Evolutionary conservation across 1,140 invertebrate genomes (phyloP).

Genomic region (Chymomyza costata): DNA sequence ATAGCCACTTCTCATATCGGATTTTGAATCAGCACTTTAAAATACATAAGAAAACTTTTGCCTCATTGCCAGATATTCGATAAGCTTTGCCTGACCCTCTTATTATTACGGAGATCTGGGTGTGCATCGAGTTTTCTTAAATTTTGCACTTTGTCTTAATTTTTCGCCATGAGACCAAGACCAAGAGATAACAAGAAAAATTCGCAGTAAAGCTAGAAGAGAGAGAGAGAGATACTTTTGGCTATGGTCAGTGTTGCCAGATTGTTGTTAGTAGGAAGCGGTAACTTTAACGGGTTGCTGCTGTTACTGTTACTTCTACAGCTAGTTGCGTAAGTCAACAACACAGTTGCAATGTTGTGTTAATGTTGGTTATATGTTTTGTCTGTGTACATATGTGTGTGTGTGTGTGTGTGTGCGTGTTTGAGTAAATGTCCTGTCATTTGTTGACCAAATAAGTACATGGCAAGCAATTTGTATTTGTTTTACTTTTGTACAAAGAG

Average conservation of each 20-base stretch:
- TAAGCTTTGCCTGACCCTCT: no score
- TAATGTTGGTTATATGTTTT: slow-evolving; percentile 63
- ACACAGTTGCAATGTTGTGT: slow-evolving; percentile 70
- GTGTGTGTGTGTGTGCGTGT: slow-evolving; percentile 11
- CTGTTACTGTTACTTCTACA: slow-evolving; percentile 47
- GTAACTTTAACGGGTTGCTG: slow-evolving; percentile 33
- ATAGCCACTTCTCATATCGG: no score
- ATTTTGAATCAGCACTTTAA: no score
- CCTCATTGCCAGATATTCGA: no score
- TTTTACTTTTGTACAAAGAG: slow-evolving; percentile 55
- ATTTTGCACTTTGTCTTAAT: slow-evolving; percentile 53
- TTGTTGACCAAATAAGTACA: slow-evolving; percentile 73
- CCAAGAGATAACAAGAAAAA: no score
- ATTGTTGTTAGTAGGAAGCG: slow-evolving; percentile 16
- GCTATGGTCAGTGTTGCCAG: no score
- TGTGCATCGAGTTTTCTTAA: no score
- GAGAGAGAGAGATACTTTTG: not conserved
- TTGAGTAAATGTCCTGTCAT: slow-evolving; percentile 61
- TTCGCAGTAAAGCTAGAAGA: no score
- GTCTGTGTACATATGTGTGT: slow-evolving; percentile 3
- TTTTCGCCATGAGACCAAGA: no score
- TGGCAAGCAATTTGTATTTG: slow-evolving; percentile 72
- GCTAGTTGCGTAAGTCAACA: slow-evolving; percentile 63
- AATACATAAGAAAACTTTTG: no score
- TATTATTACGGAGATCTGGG: no score